Base-by-base conservation (phyloP, 2,113 vertebrate species). In the Chloebia gouldiae region DNA sequence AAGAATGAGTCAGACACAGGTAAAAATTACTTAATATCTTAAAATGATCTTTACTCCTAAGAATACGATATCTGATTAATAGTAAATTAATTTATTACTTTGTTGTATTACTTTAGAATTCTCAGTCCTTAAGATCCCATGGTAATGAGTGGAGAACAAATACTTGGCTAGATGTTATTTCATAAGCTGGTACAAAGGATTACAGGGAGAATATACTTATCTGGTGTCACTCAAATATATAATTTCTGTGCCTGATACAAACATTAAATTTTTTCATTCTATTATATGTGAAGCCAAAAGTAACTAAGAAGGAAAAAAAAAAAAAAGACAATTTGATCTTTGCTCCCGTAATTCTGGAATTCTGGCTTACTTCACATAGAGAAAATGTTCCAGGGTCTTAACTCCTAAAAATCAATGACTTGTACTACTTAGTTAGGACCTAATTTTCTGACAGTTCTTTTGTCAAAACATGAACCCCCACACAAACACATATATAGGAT, bases 381-480 rank as follows among this genome's bases (percentile, higher is more conserved):
- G 49, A 89, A 94, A 93, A 81, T 33, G 5, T 66, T 86, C 54
- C 45, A 90, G 70, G 39, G 28, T 66, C 39, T 85, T 88, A 87
- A 12, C 40, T 90, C 14, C 53, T 70, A 88, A 90, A 90, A 90
- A 83, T 76, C 42, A 40, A 59, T 86, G 12, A 37, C 12, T 76
- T 65, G 5, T 20, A 57, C 61, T 86, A n/a, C 30, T 84, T 66
- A 81, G 18, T 49, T 72, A 60, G 22, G 45, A 80, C 23, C 39
- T 69, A 87, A 31, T 94, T 88, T 93, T 95, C 91, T 78, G 81
- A 60, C 17, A 19, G 31, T 49, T 88, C 54, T 88, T 84, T 78
- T 71, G 28, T 79, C 57, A 72, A n/a, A 23, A 11, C 9, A 33
- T 18, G n/a, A 3, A 6, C 12, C 28, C 25, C 2, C 42, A 77